Conservation (phyloP, 2,797 vertebrate species). For the Poeciliopsis gracilis region DNA sequence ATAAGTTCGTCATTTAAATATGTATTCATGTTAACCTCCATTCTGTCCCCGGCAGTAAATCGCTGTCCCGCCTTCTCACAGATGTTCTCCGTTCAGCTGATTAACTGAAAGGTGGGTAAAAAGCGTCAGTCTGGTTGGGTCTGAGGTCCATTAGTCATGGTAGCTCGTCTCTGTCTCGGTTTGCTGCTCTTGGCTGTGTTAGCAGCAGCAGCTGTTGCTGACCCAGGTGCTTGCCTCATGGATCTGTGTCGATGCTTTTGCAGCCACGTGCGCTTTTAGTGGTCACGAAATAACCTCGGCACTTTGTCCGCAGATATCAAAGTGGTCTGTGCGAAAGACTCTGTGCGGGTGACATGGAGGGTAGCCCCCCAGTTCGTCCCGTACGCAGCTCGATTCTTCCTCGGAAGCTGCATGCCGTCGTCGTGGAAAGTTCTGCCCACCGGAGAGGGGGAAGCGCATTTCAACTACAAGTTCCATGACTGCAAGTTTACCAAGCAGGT, state of each 20-base stretch:
- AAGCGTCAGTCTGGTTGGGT: fast-evolving
- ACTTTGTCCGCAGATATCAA: conserved; percentile 62
- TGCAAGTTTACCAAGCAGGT: conserved; percentile 76
- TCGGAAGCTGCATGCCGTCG: conserved; percentile 74
- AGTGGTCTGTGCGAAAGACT: conserved; percentile 57
- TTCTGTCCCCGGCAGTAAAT: no score
- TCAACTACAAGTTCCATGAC: conserved; percentile 54
- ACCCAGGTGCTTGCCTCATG: conserved; percentile 43
- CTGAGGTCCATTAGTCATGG: conserved; percentile 42
- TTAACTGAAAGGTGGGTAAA: conserved; percentile 47
- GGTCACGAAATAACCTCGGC: fast-evolving
- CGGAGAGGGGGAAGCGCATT: conserved; percentile 55
- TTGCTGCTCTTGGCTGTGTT: conserved; percentile 38
- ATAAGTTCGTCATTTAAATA: not conserved
- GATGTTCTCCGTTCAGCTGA: conserved; percentile 58
- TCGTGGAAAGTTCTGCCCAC: conserved; percentile 25
- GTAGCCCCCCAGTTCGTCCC: conserved; percentile 45
- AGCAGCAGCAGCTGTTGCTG: conserved; percentile 10
- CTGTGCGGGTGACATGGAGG: conserved; percentile 65
- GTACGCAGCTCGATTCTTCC: conserved; percentile 67
- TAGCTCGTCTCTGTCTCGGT: conserved; percentile 27
- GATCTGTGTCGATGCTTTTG: fast-evolving
- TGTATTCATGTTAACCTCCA: not conserved
- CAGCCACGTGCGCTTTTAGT: fast-evolving
- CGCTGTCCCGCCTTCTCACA: conserved; percentile 28